phyloP scores from a whole-genome alignment of 1,140 invertebrate species.

The Drosophila tani region DNA sequence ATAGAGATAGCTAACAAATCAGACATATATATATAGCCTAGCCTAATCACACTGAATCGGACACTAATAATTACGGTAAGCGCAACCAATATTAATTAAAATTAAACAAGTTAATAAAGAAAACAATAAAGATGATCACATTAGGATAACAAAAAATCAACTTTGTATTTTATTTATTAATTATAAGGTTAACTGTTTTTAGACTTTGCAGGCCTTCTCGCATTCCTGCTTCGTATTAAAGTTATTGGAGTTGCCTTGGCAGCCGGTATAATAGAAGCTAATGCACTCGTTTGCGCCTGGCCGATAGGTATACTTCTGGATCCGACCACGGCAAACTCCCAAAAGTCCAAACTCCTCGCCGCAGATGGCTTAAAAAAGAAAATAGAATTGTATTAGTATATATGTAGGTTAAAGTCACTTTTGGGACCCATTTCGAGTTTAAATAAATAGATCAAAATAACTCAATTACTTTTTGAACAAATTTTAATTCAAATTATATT shows the following conservation, averaged over 20 bases:
- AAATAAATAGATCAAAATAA: no score
- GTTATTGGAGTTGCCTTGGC: slow-evolving; percentile 92
- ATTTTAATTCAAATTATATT: no score
- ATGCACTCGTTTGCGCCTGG: slow-evolving; percentile 57
- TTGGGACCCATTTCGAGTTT: no score
- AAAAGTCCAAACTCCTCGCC: slow-evolving; percentile 58
- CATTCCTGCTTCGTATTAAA: slow-evolving; percentile 89
- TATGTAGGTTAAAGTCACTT: no score
- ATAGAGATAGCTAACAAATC: slow-evolving; percentile 43
- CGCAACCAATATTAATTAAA: slow-evolving; percentile 57
- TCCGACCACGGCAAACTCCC: slow-evolving; percentile 27
- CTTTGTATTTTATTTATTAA: slow-evolving; percentile 28
- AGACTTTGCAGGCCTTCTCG: slow-evolving; percentile 86
- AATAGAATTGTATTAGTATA: background rate
- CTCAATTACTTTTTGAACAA: background rate
- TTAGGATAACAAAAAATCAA: slow-evolving; percentile 36
- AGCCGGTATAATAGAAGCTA: slow-evolving; percentile 91
- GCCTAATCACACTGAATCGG: slow-evolving; percentile 47
- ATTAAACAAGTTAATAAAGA: slow-evolving; percentile 68
- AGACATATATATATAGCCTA: slow-evolving; percentile 27
- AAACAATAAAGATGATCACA: slow-evolving; percentile 70
- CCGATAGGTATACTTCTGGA: slow-evolving; percentile 50
- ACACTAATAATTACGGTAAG: slow-evolving; percentile 54
- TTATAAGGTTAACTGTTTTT: background rate
- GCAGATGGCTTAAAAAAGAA: slow-evolving; percentile 44